Conservation (phyloP, 1,140 invertebrate species). For the Orchestia grillus region DNA sequence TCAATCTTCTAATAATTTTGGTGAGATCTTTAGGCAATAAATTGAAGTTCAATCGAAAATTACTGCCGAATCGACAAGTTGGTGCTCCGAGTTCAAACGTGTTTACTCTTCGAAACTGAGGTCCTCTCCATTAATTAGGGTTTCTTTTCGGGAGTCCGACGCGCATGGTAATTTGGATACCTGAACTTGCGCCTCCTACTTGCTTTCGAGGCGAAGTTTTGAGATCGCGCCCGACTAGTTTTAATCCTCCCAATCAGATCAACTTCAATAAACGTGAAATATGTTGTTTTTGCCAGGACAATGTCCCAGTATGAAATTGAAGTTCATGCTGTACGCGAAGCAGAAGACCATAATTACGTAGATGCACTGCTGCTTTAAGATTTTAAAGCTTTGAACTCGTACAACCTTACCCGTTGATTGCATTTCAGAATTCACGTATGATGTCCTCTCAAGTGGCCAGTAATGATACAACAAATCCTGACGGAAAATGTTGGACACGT, state of each 20-base stretch:
- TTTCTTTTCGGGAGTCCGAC: neutral
- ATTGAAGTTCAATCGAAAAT: neutral
- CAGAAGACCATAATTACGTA: neutral
- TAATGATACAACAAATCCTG: neutral
- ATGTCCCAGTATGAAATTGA: neutral
- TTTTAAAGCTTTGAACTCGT: neutral
- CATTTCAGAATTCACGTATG: neutral
- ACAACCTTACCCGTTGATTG: neutral
- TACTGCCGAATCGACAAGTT: neutral
- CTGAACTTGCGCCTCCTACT: neutral
- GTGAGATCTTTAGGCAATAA: neutral
- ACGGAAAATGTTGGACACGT: neutral
- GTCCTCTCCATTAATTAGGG: neutral
- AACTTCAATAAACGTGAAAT: neutral
- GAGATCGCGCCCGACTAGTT: neutral
- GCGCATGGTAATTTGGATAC: neutral
- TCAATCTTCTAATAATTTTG: neutral
- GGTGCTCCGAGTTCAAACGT: neutral
- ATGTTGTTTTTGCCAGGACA: no score
- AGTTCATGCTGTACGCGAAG: neutral
- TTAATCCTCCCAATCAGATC: neutral
- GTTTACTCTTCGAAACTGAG: neutral
- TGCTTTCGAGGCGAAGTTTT: neutral
- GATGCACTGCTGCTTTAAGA: neutral
- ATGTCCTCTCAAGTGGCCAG: neutral